These are phyloP conservation scores for Marronus borbonicus DNA, from an alignment of 2,888 invertebrate species.

Conservation along the genomic window DNA sequence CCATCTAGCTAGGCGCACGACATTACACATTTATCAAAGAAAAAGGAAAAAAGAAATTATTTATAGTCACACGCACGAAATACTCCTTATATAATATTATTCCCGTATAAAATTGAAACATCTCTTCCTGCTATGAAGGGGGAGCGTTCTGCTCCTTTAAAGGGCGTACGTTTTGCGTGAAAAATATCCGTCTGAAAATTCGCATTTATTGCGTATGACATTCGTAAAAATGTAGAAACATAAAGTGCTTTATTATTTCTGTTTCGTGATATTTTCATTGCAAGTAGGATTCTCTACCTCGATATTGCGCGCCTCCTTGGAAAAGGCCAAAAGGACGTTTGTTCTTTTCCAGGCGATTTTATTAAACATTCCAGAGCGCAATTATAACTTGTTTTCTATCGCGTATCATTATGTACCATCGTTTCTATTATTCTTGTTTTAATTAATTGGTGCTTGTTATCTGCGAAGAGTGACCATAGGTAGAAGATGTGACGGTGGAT, in stretches of 20 bases:
- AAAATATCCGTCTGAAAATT: slow-evolving; percentile 22
- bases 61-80: slow-evolving; percentile 26
- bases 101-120: slow-evolving; percentile 29
- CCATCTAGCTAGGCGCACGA: background rate
- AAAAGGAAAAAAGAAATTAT: slow-evolving; percentile 25
- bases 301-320: background rate
- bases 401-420: background rate
- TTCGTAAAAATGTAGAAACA: slow-evolving; percentile 32
- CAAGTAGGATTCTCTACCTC: background rate
- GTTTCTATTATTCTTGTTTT: background rate
- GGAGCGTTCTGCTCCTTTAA: background rate
- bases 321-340: background rate
- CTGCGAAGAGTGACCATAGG: too few species aligned
- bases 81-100: slow-evolving; percentile 35
- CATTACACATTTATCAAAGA: slow-evolving; percentile 25
- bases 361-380: slow-evolving; percentile 14
- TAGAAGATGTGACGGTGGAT: too few species aligned
- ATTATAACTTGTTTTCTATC: slow-evolving; percentile 4
- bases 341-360: background rate
- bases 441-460: background rate
- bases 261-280: slow-evolving; percentile 29
- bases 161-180: slow-evolving; percentile 18
- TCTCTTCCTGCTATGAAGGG: slow-evolving; percentile 3
- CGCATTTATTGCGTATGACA: slow-evolving; percentile 31
- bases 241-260: slow-evolving; percentile 35